phyloP scores from a whole-genome alignment of 2,797 vertebrate species.

The Acipenser transmontanus region DNA sequence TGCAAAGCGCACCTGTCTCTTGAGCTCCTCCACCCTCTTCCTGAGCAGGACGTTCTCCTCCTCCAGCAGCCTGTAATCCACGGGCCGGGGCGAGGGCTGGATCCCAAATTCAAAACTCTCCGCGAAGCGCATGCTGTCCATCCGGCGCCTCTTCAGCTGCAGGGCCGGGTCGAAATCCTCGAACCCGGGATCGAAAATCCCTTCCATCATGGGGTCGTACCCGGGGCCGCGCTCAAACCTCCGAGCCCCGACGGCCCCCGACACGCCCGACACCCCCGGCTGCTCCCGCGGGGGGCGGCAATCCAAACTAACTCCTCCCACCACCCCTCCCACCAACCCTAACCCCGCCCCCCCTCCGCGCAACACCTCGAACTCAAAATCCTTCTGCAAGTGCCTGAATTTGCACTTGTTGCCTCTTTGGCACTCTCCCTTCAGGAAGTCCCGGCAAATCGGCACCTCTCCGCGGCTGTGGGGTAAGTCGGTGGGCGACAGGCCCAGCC shows the following conservation, averaged over 20 bases:
- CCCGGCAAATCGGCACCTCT: constrained; percentile 90
- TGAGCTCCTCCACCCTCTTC: constrained; percentile 89
- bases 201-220: constrained; percentile 74
- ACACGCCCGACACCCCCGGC: constrained; percentile 49
- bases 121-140: constrained; percentile 76
- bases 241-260: constrained; percentile 52
- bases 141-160: constrained; percentile 83
- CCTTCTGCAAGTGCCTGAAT: constrained; percentile 87
- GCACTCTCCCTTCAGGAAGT: constrained; percentile 92
- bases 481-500: constrained; percentile 81
- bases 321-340: constrained; percentile 48
- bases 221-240: constrained; percentile 58
- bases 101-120: constrained; percentile 71
- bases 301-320: constrained; percentile 51
- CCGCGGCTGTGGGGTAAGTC: constrained; percentile 87
- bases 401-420: constrained; percentile 91
- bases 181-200: constrained; percentile 59
- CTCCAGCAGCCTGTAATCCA: constrained; percentile 87
- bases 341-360: constrained; percentile 49
- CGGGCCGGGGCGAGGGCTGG: constrained; percentile 59
- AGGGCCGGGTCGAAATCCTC: constrained; percentile 79
- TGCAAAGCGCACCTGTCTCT: constrained; percentile 75
- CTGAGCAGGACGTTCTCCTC: constrained; percentile 88
- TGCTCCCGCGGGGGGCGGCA: constrained; percentile 30
- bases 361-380: constrained; percentile 75